phyloP scores from a whole-genome alignment of 2,113 vertebrate species.

The Brevimyrus niger region DNA sequence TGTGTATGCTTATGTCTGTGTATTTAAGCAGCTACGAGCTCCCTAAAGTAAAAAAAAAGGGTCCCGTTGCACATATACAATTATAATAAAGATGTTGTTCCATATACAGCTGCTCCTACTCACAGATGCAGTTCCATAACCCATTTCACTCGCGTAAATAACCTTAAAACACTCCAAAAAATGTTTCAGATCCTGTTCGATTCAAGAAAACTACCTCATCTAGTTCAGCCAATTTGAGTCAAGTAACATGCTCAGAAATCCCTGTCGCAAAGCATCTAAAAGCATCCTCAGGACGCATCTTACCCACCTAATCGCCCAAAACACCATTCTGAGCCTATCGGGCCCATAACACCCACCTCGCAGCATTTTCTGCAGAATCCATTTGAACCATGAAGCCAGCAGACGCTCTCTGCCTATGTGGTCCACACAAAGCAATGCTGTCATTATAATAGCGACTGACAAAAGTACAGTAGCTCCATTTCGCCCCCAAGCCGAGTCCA shows the following conservation, averaged over 20 bases:
- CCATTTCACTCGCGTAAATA: background rate
- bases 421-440: background rate
- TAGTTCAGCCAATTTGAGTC: background rate
- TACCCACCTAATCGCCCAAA: background rate
- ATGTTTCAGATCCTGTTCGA: background rate
- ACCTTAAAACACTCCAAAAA: background rate
- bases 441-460: background rate
- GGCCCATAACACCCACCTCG: background rate
- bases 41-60: background rate
- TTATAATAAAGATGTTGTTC: background rate
- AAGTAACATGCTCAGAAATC: background rate
- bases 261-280: background rate
- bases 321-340: background rate
- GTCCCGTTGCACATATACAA: background rate
- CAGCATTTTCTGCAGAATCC: background rate
- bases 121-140: background rate
- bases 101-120: background rate
- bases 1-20: background rate
- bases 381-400: background rate
- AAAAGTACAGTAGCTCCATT: background rate
- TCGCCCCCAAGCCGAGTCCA: background rate
- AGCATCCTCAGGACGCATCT: background rate
- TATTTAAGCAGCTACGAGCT: background rate
- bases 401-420: background rate
- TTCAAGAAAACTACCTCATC: background rate